A percentile compares a stretch with the other conserved stretches of the same genome.
Evolutionary conservation across 2,113 vertebrate species (phyloP).

Genomic region (Chaetops frenatus): DNA sequence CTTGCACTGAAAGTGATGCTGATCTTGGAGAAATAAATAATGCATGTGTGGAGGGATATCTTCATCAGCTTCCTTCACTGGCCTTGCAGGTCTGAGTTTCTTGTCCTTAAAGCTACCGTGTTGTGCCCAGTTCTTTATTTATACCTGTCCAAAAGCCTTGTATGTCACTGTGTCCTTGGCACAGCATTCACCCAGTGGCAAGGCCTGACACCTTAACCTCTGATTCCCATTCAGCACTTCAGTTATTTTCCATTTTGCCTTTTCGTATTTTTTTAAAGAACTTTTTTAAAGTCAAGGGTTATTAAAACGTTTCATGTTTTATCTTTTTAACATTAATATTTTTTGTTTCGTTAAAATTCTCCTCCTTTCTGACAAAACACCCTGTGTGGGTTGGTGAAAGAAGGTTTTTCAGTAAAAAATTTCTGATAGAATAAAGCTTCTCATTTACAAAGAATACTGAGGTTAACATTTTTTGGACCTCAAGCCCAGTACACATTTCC

Average conservation of each 20-base stretch:
- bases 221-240: not conserved
- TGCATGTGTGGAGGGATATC: accelerated
- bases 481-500: not conserved
- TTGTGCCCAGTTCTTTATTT: not conserved
- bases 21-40: not conserved
- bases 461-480: not conserved
- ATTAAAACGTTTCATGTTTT: not conserved
- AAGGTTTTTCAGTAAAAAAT: not conserved
- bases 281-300: not conserved
- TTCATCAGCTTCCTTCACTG: not conserved
- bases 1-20: not conserved
- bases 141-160: not conserved
- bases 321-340: not conserved
- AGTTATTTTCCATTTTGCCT: not conserved
- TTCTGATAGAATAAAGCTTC: not conserved
- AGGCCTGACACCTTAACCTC: not conserved
- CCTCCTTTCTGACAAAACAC: not conserved
- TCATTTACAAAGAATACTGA: not conserved
- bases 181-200: accelerated
- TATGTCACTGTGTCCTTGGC: accelerated
- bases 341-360: not conserved
- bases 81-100: not conserved
- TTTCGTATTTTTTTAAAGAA: not conserved
- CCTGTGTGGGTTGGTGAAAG: not conserved
- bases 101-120: not conserved